Base-by-base conservation (phyloP, 1,140 invertebrate species). In the Sarcophaga bullata region DNA sequence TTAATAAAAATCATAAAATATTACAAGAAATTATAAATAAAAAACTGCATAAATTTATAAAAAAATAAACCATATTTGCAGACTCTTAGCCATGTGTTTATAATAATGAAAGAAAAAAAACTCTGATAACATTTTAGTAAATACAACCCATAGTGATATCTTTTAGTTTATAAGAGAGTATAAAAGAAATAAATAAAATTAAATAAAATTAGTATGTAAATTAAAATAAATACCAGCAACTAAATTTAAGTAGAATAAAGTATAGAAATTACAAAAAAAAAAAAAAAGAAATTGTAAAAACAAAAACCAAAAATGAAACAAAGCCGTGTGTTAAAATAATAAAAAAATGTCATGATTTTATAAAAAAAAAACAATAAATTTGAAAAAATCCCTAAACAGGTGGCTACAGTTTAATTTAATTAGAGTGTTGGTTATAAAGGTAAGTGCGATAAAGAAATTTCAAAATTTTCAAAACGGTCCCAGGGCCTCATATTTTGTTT, bases 281-380 rank as follows among this genome's bases (percentile, higher is more conserved):
- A 62, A 47, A 58, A 17, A 80, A 52, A 80, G 68, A 47, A 47
- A 68, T 62, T 81, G 80, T 81, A 81, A 37, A 46, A 78, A 78
- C 9, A 47, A 13, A 76, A 80, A 81, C 15, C 62, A 81, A 47
- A 47, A 81, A 80, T 49, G 47, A 49, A 54, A 68, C 15, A 81
- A 37, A 37, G 25, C 25, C 25, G 25, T 72, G 62, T 72, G 62
- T 68, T 81, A 81, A 81, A 54, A 80, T 37, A 37, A 37, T 37
- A 37, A 68, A 19, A 81, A 50, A 50, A 48, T 78, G 75, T 78
- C 75, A 78, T 78, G 75, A 78, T 78, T 78, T 78, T 78, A 78
- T 78, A 78, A 78, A 49, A 78, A 78, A 78, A 48, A 17, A 50
- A 49, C 10, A 68, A 68, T 19, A 68, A 62, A 62, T 62, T 37